A percentile compares a stretch with the other conserved stretches of the same genome.
These are phyloP conservation scores for Tetranychus truncatus DNA, from an alignment of 2,888 invertebrate species.

Conservation along the genomic window DNA sequence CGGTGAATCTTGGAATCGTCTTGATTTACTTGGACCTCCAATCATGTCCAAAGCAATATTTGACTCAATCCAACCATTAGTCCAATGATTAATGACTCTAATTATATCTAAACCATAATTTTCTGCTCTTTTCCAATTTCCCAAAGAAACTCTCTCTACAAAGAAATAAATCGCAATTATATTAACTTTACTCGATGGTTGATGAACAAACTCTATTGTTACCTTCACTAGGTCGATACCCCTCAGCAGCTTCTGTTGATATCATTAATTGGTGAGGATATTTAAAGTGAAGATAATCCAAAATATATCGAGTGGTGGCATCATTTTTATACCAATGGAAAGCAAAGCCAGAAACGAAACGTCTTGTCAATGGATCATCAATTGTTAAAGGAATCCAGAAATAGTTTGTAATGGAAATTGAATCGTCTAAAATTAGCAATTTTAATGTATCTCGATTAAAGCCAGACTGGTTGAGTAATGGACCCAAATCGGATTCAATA, in stretches of 20 bases:
- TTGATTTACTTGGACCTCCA: conserved; percentile 40
- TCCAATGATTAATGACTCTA: conserved; percentile 38
- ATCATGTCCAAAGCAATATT: conserved; percentile 37
- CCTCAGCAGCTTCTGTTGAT: conserved; percentile 40
- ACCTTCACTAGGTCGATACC: conserved; percentile 61
- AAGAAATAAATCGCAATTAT: neutral
- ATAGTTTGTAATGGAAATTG: conserved; percentile 18
- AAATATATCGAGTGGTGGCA: neutral
- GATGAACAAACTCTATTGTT: conserved; percentile 40
- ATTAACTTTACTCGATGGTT: conserved; percentile 31
- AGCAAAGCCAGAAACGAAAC: conserved; percentile 49
- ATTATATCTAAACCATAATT: conserved; percentile 38
- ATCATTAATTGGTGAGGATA: neutral
- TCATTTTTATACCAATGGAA: conserved; percentile 67
- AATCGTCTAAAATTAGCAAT: conserved; percentile 54
- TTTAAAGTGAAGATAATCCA: neutral
- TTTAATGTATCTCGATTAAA: conserved; percentile 36
- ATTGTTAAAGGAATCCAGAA: neutral
- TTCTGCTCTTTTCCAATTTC: conserved; percentile 56
- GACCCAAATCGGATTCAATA: conserved; percentile 53
- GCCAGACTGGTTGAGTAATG: conserved; percentile 43
- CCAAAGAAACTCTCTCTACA: conserved; percentile 20
- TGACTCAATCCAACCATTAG: conserved; percentile 41
- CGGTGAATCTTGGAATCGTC: conserved; percentile 39
- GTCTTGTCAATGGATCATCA: conserved; percentile 29